phyloP scores from a whole-genome alignment of 2,888 invertebrate species.

The Mimas tiliae region DNA sequence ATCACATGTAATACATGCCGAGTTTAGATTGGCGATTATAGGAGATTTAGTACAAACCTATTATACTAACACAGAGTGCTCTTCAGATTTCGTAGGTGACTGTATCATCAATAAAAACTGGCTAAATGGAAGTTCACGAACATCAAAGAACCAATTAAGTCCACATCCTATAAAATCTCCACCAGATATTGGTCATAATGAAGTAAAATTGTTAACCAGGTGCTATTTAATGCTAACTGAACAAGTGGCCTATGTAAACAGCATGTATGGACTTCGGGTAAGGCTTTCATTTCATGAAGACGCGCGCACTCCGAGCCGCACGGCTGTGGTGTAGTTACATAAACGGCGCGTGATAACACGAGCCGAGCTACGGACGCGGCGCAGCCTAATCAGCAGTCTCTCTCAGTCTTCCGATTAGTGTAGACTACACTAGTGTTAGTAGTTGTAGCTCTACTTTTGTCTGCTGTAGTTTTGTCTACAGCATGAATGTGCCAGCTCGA shows the following conservation, averaged over 20 bases:
- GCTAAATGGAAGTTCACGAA: slow-evolving; percentile 41
- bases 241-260: slow-evolving; percentile 65
- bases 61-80: slow-evolving; percentile 41
- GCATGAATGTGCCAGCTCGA: too few species aligned
- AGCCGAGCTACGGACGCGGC: too few species aligned
- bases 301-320: too few species aligned
- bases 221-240: slow-evolving; percentile 67
- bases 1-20: slow-evolving; percentile 60
- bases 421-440: too few species aligned
- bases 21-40: slow-evolving; percentile 56
- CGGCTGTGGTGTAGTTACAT: too few species aligned
- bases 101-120: slow-evolving; percentile 50
- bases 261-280: slow-evolving; percentile 70
- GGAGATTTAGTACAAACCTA: slow-evolving; percentile 51
- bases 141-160: slow-evolving; percentile 27
- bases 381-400: too few species aligned
- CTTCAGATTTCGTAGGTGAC: slow-evolving; percentile 41
- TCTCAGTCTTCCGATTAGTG: too few species aligned
- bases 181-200: slow-evolving; percentile 34
- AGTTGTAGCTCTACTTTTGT: too few species aligned
- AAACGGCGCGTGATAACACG: too few species aligned
- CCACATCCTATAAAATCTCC: slow-evolving; percentile 31
- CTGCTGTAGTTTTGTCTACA: too few species aligned
- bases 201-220: slow-evolving; percentile 54
- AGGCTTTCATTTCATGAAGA: slow-evolving; percentile 34